These are phyloP conservation scores for Molossus alvarezi DNA, from an alignment of 2,797 vertebrate genomes.

Conservation along the genomic window DNA sequence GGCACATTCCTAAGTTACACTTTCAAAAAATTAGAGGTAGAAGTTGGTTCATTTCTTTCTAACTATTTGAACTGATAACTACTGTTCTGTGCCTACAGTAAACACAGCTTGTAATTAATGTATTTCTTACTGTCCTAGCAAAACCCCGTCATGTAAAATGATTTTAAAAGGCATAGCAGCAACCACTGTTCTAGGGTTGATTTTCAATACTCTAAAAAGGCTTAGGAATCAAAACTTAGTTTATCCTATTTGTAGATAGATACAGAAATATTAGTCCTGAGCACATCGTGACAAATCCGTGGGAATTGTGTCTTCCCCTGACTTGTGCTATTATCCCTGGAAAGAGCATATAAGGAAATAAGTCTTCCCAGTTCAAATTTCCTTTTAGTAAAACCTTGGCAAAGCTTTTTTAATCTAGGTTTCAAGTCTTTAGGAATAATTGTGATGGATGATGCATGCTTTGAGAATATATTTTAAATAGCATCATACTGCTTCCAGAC, in stretches of 20 bases:
- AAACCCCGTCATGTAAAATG: background rate
- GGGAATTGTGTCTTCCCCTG: conserved; percentile 46
- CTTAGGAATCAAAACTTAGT: conserved; percentile 51
- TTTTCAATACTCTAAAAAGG: conserved; percentile 58
- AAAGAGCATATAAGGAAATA: conserved; percentile 72
- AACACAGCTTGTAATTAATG: conserved; percentile 21
- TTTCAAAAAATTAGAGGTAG: background rate
- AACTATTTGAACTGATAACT: conserved; percentile 1
- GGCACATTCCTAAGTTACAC: conserved; percentile 53
- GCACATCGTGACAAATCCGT: conserved; percentile 51
- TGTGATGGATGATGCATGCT: conserved; percentile 53
- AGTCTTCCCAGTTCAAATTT: conserved; percentile 69
- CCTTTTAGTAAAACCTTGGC: conserved; percentile 67
- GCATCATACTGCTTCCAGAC: conserved; percentile 46
- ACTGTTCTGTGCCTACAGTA: background rate
- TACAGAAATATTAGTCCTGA: conserved; percentile 70
- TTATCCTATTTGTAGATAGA: conserved; percentile 64
- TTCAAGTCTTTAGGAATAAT: conserved; percentile 70
- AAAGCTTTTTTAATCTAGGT: conserved; percentile 62
- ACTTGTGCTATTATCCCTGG: conserved; percentile 36
- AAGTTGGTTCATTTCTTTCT: background rate
- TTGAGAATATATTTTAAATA: conserved; percentile 75
- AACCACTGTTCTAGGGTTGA: background rate
- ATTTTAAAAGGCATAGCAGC: background rate
- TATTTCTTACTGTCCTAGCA: background rate